Conservation (phyloP, 1,140 invertebrate genomes). For the Hycleus phaleratus region DNA sequence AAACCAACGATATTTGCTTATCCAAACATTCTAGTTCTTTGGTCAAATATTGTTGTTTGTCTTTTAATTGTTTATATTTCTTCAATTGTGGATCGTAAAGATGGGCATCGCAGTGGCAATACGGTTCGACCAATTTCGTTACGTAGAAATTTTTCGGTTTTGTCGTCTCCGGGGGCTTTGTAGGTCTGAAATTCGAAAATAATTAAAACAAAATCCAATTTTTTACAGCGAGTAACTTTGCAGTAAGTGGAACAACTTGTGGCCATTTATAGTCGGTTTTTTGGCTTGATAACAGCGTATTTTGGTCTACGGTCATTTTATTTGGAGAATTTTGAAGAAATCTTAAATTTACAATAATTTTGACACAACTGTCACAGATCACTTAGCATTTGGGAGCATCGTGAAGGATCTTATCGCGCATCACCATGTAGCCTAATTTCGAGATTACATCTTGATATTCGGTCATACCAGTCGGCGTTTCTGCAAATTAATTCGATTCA, state of each 20-base stretch:
- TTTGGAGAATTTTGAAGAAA: not conserved
- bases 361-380: not conserved
- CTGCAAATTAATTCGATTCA: slow-evolving; percentile 18
- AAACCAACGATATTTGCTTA: slow-evolving; percentile 45
- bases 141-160: slow-evolving; percentile 38
- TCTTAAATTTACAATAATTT: slow-evolving; percentile 3
- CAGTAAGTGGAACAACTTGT: slow-evolving; percentile 45
- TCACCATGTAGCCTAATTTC: slow-evolving; percentile 49
- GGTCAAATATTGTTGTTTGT: slow-evolving; percentile 48
- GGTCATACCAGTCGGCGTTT: slow-evolving; percentile 35
- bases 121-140: slow-evolving; percentile 42
- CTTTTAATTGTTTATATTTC: slow-evolving; percentile 49
- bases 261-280: slow-evolving; percentile 50
- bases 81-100: slow-evolving; percentile 46
- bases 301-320: slow-evolving; percentile 19
- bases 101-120: slow-evolving; percentile 48
- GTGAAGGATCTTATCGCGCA: slow-evolving; percentile 46
- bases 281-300: slow-evolving; percentile 42
- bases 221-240: slow-evolving; percentile 36
- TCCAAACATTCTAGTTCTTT: slow-evolving; percentile 46
- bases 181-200: slow-evolving; percentile 39
- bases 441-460: slow-evolving; percentile 54
- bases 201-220: slow-evolving; percentile 12
- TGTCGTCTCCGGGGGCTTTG: slow-evolving; percentile 43
- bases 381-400: not conserved